Evolutionary conservation across 2,888 invertebrate species (phyloP).

Genomic region (Agelastica alni): DNA sequence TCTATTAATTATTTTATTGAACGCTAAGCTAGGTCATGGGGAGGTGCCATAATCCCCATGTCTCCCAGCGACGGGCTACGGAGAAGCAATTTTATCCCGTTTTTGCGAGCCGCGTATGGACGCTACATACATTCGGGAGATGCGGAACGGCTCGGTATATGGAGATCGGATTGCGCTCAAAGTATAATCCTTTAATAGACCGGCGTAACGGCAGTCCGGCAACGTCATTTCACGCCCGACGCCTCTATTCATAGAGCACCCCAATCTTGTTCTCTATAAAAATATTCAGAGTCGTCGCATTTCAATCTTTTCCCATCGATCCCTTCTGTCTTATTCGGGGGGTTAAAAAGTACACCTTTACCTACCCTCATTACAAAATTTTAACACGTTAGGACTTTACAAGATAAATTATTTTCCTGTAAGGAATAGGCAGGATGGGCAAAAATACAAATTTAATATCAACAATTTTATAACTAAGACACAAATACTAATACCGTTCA

Average conservation of each 20-base stretch:
- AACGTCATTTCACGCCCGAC: conserved; percentile 55
- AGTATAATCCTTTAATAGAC: conserved; percentile 53
- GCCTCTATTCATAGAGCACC: conserved; percentile 44
- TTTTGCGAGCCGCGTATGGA: conserved; percentile 44
- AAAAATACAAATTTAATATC: too few relatives aligned
- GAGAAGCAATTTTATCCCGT: conserved; percentile 53
- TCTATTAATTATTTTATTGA: conserved; percentile 57
- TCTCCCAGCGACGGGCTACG: conserved; percentile 50
- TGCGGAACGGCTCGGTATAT: conserved; percentile 49
- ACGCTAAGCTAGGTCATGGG: conserved; percentile 45
- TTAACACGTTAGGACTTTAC: too few relatives aligned
- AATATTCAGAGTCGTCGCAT: conserved; percentile 19
- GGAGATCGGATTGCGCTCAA: conserved; percentile 55
- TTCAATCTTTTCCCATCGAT: too few relatives aligned
- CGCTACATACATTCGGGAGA: conserved; percentile 33
- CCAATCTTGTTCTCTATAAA: conserved; percentile 26
- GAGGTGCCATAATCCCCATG: conserved; percentile 51
- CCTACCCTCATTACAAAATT: too few relatives aligned
- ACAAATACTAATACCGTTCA: too few relatives aligned
- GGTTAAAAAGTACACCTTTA: too few relatives aligned
- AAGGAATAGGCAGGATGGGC: too few relatives aligned
- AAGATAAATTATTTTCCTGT: too few relatives aligned
- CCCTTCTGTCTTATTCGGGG: too few relatives aligned
- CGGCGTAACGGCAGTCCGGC: conserved; percentile 48
- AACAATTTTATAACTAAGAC: too few relatives aligned